phyloP scores from a whole-genome alignment of 2,888 invertebrate species.

The Drosophila niveifrons region DNA sequence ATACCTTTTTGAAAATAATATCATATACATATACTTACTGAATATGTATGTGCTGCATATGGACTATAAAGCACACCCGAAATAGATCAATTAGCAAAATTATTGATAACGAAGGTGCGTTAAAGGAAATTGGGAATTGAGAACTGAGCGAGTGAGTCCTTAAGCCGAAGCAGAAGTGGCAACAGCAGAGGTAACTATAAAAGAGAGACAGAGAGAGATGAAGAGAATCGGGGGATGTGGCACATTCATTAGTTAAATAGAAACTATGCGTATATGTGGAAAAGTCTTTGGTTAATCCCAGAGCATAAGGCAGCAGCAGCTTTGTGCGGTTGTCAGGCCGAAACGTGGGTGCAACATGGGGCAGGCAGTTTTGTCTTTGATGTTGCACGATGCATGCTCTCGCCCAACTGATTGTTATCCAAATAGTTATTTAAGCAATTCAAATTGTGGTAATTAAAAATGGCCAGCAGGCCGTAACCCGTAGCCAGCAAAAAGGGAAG shows the following conservation, averaged over 20 bases:
- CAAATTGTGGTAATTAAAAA: conserved; percentile 81
- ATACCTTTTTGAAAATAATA: too few relatives aligned
- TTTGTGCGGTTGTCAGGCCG: conserved; percentile 33
- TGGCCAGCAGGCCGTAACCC: conserved; percentile 58
- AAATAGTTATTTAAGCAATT: conserved; percentile 80
- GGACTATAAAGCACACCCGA: conserved; percentile 29
- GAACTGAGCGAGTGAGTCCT: neutral
- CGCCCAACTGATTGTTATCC: conserved; percentile 72
- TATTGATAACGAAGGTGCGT: neutral
- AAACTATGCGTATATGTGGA: conserved; percentile 35
- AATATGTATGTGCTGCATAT: too few relatives aligned
- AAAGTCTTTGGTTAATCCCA: conserved; percentile 28
- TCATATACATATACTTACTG: too few relatives aligned
- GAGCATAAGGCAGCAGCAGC: conserved; percentile 5
- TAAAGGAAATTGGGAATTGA: neutral
- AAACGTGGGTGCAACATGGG: conserved; percentile 18
- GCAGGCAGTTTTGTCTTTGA: conserved; percentile 52
- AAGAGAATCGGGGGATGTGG: neutral
- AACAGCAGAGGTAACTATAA: neutral
- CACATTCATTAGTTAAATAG: conserved; percentile 57
- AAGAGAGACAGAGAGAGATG: neutral
- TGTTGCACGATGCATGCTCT: conserved; percentile 51
- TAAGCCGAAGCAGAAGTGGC: neutral
- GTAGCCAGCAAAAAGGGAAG: neutral
- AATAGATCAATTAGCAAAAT: conserved; percentile 13